phyloP scores from a whole-genome alignment of 2,113 vertebrate species.

The Cervus canadensis region DNA sequence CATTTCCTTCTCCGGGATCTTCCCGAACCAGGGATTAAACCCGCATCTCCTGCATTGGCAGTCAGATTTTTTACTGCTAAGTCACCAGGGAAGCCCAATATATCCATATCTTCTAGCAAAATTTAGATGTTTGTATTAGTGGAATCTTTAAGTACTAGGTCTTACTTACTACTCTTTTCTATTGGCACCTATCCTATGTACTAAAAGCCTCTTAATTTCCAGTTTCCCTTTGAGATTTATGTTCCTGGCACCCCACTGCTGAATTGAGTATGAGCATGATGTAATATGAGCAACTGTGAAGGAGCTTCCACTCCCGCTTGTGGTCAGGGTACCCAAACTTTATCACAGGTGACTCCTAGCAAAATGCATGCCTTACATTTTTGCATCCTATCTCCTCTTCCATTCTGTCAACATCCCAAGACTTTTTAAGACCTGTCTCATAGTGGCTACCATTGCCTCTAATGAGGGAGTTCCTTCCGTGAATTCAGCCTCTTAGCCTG shows the following conservation, averaged over 20 bases:
- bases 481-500: neutral
- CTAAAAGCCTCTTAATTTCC: neutral
- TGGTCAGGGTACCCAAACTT: neutral
- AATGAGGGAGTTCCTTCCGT: neutral
- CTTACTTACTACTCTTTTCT: neutral
- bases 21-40: neutral
- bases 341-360: neutral
- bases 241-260: neutral
- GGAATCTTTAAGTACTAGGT: neutral
- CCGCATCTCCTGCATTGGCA: neutral
- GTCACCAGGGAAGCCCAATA: neutral
- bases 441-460: neutral
- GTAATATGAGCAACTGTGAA: accelerated
- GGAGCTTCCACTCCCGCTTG: neutral
- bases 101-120: neutral
- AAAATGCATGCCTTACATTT: accelerated
- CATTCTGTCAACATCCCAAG: neutral
- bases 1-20: neutral
- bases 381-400: neutral
- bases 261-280: neutral
- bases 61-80: neutral
- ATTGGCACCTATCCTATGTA: neutral
- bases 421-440: neutral
- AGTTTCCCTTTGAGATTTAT: neutral
- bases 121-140: neutral